A percentile compares a stretch with the other conserved stretches of the same genome.
Evolutionary conservation across 1,140 invertebrate genomes (phyloP).

Genomic region (Trachymyrmex septentrionalis): DNA sequence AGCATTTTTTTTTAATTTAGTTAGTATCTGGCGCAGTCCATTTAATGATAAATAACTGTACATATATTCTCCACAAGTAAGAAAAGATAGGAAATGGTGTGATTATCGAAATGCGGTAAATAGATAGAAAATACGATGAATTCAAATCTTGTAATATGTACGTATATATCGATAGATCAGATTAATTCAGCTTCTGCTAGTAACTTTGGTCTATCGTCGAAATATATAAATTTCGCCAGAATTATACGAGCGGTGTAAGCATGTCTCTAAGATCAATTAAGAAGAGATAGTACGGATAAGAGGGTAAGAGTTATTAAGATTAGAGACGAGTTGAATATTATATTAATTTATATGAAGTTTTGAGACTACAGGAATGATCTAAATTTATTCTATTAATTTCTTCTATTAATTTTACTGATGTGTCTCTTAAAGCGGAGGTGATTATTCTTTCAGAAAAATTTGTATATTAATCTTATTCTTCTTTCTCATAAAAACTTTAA

Average conservation of each 20-base stretch:
- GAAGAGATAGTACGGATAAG: background rate
- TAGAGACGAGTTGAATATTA: background rate
- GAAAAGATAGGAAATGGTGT: background rate
- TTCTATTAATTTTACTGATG: conserved; percentile 3
- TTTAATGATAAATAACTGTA: background rate
- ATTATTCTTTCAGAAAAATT: background rate
- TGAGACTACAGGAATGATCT: background rate
- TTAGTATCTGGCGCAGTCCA: background rate
- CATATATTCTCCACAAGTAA: background rate
- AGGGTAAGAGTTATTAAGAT: background rate
- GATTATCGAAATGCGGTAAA: background rate
- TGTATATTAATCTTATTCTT: background rate
- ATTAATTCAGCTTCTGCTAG: background rate
- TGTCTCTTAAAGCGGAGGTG: background rate
- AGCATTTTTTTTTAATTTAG: background rate
- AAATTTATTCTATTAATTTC: too few relatives aligned
- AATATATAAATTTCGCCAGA: conserved; percentile 30
- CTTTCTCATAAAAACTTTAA: background rate
- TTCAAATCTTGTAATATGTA: background rate
- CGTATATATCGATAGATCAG: background rate
- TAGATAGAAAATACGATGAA: background rate
- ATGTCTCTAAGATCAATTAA: background rate
- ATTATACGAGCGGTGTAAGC: background rate
- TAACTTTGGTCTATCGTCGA: conserved; percentile 9
- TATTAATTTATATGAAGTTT: background rate